These are phyloP conservation scores for Oryctes rhinoceros DNA, from an alignment of 1,140 invertebrate species.

Conservation along the genomic window DNA sequence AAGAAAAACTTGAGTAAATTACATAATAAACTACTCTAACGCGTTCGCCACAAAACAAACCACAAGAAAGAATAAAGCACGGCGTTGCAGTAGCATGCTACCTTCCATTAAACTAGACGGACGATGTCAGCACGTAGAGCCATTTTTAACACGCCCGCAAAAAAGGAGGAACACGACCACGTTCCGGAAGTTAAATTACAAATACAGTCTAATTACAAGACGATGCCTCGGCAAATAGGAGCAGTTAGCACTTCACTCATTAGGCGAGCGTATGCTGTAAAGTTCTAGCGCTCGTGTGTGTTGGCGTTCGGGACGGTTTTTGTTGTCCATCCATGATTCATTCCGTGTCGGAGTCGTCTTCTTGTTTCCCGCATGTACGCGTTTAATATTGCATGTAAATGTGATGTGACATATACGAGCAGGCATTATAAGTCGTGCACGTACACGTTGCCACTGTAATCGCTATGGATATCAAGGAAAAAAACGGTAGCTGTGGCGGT, in stretches of 20 bases:
- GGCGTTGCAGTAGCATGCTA: neutral
- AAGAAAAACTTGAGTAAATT: slow-evolving; percentile 24
- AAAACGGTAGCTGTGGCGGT: too few species aligned
- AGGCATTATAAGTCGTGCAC: neutral
- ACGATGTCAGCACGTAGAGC: neutral
- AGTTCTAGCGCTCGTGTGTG: neutral
- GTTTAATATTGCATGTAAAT: slow-evolving; percentile 25
- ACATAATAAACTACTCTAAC: slow-evolving; percentile 7
- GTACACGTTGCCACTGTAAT: too few species aligned
- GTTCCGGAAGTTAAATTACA: slow-evolving; percentile 26
- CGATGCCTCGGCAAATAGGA: slow-evolving; percentile 27
- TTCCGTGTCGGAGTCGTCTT: neutral
- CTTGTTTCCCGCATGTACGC: neutral
- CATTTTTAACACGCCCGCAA: slow-evolving; percentile 13
- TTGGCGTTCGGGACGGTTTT: neutral
- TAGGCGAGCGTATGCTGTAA: slow-evolving; percentile 8
- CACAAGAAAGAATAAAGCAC: neutral
- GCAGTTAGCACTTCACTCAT: slow-evolving; percentile 30
- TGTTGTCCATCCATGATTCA: slow-evolving; percentile 21
- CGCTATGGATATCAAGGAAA: too few species aligned
- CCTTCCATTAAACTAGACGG: slow-evolving; percentile 26
- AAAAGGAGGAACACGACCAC: neutral
- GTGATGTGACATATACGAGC: slow-evolving; percentile 18
- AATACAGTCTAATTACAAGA: slow-evolving; percentile 31
- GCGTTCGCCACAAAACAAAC: neutral